Percentiles rank a stretch among this genome's conserved stretches.
phyloP scores from a whole-genome alignment of 2,113 vertebrate species.

The Haemorhous mexicanus region DNA sequence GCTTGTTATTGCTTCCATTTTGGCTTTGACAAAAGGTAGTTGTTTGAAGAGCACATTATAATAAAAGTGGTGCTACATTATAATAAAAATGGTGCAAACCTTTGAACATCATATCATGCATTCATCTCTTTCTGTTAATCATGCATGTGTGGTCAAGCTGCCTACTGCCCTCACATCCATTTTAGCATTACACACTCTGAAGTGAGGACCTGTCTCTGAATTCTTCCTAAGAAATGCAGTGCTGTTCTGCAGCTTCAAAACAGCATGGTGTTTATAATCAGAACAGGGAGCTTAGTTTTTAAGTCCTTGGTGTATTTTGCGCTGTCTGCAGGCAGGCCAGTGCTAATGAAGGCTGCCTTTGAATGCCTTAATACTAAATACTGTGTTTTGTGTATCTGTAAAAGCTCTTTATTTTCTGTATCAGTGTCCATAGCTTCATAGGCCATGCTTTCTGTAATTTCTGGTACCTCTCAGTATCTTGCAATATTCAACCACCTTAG shows the following conservation, averaged over 20 bases:
- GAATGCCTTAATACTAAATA: background rate
- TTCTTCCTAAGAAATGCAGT: background rate
- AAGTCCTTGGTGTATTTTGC: background rate
- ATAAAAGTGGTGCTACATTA: background rate
- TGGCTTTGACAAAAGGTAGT: background rate
- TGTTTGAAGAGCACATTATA: background rate
- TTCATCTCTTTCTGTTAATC: background rate
- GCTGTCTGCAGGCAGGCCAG: background rate
- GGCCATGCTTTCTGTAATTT: background rate
- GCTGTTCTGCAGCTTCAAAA: background rate
- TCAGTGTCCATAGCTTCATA: background rate
- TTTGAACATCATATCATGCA: background rate
- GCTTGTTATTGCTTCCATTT: background rate
- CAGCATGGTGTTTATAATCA: background rate
- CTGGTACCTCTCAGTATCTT: background rate
- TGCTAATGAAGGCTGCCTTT: background rate
- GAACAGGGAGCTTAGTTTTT: background rate
- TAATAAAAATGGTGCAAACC: background rate
- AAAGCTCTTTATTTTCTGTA: background rate
- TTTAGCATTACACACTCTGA: background rate
- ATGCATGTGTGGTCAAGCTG: background rate
- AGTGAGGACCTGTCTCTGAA: background rate
- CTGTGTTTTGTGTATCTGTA: background rate
- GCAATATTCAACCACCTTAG: background rate
- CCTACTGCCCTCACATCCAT: background rate